A percentile compares a stretch with the other conserved stretches of the same genome.
Evolutionary conservation across 2,113 vertebrate genomes (phyloP).

Genomic region (Percina caprodes): DNA sequence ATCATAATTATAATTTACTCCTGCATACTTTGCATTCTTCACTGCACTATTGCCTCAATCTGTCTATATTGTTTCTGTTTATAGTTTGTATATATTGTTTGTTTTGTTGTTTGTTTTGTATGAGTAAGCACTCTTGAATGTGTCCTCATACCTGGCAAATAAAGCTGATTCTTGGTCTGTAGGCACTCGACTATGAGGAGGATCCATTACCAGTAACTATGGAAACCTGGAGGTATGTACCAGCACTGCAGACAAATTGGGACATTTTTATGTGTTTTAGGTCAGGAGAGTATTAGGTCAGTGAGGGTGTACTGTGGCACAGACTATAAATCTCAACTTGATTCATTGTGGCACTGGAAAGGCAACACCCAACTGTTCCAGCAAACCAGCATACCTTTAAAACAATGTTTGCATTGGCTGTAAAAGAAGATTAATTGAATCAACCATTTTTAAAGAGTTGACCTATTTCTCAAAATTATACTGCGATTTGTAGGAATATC

Average conservation of each 20-base stretch:
- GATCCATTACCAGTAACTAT: slow-evolving; percentile 48
- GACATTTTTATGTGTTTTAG: slow-evolving; percentile 55
- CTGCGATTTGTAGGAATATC: neutral
- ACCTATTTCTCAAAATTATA: slow-evolving; percentile 11
- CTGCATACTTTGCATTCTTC: no score
- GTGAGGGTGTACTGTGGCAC: slow-evolving; percentile 42
- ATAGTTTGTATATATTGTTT: no score
- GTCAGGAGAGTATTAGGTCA: slow-evolving; percentile 65
- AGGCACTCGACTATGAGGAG: slow-evolving; percentile 57
- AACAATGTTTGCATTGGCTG: slow-evolving; percentile 30
- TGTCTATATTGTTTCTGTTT: no score
- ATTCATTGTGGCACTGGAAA: slow-evolving; percentile 49
- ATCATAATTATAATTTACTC: no score
- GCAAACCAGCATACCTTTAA: slow-evolving; percentile 50
- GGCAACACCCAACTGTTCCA: slow-evolving; percentile 62
- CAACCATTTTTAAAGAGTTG: slow-evolving; percentile 7
- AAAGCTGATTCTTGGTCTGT: neutral
- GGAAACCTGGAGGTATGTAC: slow-evolving; percentile 77
- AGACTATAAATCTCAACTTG: slow-evolving; percentile 58
- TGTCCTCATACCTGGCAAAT: no score
- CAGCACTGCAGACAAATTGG: slow-evolving; percentile 43
- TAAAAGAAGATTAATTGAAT: slow-evolving; percentile 38
- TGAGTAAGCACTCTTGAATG: no score
- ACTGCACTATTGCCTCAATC: no score
- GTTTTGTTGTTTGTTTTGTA: no score